These are phyloP conservation scores for Larimichthys crocea DNA, from an alignment of 2,113 vertebrate genomes.

Conservation along the genomic window DNA sequence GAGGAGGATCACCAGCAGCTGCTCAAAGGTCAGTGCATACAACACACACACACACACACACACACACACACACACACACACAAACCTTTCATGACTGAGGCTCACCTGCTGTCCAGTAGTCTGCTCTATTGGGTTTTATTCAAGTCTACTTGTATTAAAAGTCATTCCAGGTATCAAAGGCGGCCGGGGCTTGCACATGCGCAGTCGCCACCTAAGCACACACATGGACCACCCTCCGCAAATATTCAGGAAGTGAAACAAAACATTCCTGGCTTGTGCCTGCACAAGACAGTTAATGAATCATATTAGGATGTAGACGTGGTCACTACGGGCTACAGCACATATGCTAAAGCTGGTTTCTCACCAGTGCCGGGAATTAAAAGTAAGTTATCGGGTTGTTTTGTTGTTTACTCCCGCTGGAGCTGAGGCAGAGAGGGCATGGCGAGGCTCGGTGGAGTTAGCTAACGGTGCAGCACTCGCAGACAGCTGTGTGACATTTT, in stretches of 20 bases:
- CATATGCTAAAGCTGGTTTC: conserved; percentile 43
- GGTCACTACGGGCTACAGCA: conserved; percentile 32
- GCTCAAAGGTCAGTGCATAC: conserved; percentile 68
- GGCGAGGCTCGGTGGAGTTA: conserved; percentile 37
- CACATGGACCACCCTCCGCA: conserved; percentile 71
- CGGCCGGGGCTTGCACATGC: conserved; percentile 51
- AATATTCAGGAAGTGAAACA: conserved; percentile 81
- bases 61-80: background rate
- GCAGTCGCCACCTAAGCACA: conserved; percentile 18
- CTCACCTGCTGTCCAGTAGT: background rate
- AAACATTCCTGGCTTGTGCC: conserved; percentile 69
- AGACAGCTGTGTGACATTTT: background rate
- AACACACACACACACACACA: background rate
- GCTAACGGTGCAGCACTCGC: conserved; percentile 40
- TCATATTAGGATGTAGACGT: conserved; percentile 65
- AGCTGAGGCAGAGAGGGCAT: conserved; percentile 25
- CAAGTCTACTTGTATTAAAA: background rate
- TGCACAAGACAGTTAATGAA: conserved; percentile 48
- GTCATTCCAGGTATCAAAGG: background rate
- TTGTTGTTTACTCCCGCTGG: background rate
- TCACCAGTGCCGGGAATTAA: conserved; percentile 36
- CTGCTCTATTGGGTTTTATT: background rate
- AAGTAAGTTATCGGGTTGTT: conserved; percentile 68
- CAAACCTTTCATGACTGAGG: background rate
- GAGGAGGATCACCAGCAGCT: conserved; percentile 65